Base-by-base conservation (phyloP, 2,113 vertebrate genomes). In the Prionailurus bengalensis region DNA sequence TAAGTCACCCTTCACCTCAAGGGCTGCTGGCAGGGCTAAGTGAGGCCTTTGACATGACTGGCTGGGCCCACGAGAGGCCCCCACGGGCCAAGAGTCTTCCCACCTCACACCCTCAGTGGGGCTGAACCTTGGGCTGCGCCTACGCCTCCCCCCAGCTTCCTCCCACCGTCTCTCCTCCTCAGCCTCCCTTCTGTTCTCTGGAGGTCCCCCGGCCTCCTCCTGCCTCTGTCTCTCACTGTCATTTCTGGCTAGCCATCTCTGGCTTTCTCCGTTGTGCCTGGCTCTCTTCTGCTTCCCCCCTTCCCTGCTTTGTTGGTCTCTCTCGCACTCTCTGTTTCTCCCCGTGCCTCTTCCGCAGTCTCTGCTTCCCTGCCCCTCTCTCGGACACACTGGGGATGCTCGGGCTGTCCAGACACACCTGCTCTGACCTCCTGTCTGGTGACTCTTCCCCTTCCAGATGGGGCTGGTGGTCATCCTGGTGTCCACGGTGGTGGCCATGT, bases 401-500 rank as follows among this genome's bases (percentile, higher is more conserved):
- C 0, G 0, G 68, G 33, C 61, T 65, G 11, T 3, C 58, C 27
- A 17, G 51, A 21, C 51, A 27, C 61, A 7, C 14, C 33, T 42
- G 31, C 21, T 42, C 63, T 96, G 95, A 97, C 55, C 9, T 7
- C 51, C 48, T 68, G 9, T 39, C 9, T 55, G 79, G 45, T 92
- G 58, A 92, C 61, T 68, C 0, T 85, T 94, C 16, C 74, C 82
- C 1, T 97, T 98, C 10, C 98, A 99, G 99, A 99, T 99, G 33
- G 99, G 99, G 17, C 99, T 99, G 95, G 88, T 99, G 94, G 99
- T 99, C 0, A 99, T 99, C 33, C 97, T 99, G 96, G 98, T 99
- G 89, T 99, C 99, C 27, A 99, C 99, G 0, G 98, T 99, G 95
- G 99, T 99, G 85, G 99, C 99, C n/a, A 98, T 99, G 95, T 98